phyloP scores from a whole-genome alignment of 2,797 vertebrate genomes.

The Botia almorhae region DNA sequence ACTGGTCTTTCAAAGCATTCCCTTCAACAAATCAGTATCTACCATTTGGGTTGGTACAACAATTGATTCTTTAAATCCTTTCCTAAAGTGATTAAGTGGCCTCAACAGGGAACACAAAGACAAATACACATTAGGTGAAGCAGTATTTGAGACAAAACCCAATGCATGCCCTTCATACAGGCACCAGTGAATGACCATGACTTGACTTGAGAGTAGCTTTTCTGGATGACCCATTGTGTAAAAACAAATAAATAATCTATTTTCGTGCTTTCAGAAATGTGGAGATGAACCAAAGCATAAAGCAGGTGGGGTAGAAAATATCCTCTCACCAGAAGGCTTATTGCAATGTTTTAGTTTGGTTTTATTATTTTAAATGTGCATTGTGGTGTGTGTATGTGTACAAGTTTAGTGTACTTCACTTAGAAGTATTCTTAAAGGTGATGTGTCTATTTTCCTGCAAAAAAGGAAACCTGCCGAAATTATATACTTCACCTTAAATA shows the following conservation, averaged over 20 bases:
- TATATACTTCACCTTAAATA: not conserved
- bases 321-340: conserved; percentile 4
- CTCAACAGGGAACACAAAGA: conserved; percentile 47
- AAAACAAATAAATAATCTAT: conserved; percentile 51
- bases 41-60: not conserved
- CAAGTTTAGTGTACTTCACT: not conserved
- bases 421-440: not conserved
- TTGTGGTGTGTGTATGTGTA: not conserved
- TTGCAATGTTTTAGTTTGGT: not conserved
- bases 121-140: conserved; percentile 64
- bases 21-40: not conserved
- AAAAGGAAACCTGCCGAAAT: not conserved
- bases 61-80: not conserved
- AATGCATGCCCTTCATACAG: conserved; percentile 76
- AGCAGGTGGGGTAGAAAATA: conserved; percentile 41
- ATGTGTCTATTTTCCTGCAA: not conserved
- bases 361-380: not conserved
- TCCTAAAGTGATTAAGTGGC: not conserved
- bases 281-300: conserved; percentile 8
- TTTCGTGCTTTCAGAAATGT: conserved; percentile 2
- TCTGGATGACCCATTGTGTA: conserved; percentile 80
- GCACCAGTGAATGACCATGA: conserved; percentile 83
- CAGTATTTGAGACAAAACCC: conserved; percentile 75
- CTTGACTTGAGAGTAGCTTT: conserved; percentile 85
- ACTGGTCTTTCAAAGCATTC: conserved; percentile 57